Percentiles rank a stretch among this genome's conserved stretches.
These are phyloP conservation scores for Herpailurus yagouaroundi DNA, from an alignment of 2,113 vertebrate species.

Conservation along the genomic window DNA sequence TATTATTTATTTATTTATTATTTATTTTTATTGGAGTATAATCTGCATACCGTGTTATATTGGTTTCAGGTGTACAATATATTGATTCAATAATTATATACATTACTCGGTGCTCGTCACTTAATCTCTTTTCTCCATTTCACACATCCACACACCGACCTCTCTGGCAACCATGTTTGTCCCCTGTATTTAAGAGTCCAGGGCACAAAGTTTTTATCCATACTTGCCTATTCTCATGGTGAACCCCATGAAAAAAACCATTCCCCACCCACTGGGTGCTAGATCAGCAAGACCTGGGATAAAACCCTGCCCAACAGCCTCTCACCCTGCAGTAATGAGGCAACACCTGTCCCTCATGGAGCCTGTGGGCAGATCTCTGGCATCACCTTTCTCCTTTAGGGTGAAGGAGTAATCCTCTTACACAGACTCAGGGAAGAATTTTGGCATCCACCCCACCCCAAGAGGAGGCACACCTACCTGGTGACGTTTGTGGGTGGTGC, in stretches of 20 bases:
- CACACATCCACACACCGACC: background rate
- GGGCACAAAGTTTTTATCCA: background rate
- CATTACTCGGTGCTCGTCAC: background rate
- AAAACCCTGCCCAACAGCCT: background rate
- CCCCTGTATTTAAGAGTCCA: background rate
- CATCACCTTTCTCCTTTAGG: background rate
- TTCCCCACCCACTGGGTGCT: background rate
- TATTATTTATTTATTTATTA: background rate
- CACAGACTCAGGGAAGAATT: background rate
- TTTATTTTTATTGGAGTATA: background rate
- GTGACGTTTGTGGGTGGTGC: background rate
- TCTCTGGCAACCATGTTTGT: background rate
- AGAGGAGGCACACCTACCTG: background rate
- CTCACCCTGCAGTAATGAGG: background rate
- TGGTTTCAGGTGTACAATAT: background rate
- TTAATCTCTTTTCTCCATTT: background rate
- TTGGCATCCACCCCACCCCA: background rate
- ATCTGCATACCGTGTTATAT: background rate
- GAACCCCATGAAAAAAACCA: background rate
- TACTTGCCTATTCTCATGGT: background rate
- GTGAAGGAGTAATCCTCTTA: background rate
- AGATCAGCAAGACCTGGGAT: background rate
- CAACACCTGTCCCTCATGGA: fast-evolving
- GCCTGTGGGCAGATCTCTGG: background rate
- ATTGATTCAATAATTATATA: background rate